phyloP scores from a whole-genome alignment of 2,113 vertebrate species.

The Prunella himalayana region DNA sequence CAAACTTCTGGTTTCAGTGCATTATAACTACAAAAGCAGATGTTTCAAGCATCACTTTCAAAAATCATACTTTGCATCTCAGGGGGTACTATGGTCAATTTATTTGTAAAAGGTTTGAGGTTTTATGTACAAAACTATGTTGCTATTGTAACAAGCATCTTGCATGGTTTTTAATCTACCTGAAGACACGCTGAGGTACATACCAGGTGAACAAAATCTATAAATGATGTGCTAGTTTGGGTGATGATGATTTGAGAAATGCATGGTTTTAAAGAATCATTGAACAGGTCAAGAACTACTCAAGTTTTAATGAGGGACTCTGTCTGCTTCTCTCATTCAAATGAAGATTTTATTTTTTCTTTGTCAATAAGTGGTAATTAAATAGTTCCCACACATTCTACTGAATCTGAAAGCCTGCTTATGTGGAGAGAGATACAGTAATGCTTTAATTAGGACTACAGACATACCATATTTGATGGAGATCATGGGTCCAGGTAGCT shows the following conservation, averaged over 20 bases:
- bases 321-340: not conserved
- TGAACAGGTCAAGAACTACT: conserved; percentile 6
- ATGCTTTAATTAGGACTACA: not conserved
- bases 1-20: conserved; percentile 13
- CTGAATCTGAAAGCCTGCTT: not conserved
- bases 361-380: not conserved
- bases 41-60: not conserved
- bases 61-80: not conserved
- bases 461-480: not conserved
- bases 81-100: not conserved
- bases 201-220: not conserved
- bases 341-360: not conserved
- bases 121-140: not conserved
- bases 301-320: not conserved
- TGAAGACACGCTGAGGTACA: accelerated
- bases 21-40: conserved; percentile 8
- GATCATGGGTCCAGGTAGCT: not conserved
- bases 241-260: not conserved
- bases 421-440: not conserved
- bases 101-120: not conserved
- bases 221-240: not conserved
- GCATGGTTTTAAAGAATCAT: not conserved
- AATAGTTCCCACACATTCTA: not conserved
- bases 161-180: not conserved
- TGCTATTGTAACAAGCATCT: not conserved